Conservation (phyloP, 2,113 vertebrate species). For the Lates calcarifer region DNA sequence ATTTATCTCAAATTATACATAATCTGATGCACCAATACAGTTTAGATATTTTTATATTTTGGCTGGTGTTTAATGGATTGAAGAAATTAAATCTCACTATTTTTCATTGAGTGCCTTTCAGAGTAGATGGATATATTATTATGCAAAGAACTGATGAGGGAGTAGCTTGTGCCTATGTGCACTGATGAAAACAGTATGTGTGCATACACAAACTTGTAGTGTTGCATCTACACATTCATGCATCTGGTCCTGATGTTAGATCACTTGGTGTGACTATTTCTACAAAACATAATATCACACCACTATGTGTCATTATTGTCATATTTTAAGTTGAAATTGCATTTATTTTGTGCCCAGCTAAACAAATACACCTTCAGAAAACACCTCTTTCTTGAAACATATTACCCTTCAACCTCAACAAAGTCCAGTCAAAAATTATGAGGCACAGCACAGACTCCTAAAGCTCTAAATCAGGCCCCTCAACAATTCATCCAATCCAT, state of each 20-base stretch:
- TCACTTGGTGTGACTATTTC: not conserved
- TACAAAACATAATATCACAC: not conserved
- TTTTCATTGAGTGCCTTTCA: no score
- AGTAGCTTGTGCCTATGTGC: no score
- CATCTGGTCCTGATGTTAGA: not conserved
- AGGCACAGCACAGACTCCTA: constrained; percentile 11
- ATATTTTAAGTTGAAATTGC: not conserved
- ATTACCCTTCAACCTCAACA: not conserved
- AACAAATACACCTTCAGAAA: not conserved
- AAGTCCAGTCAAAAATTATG: constrained; percentile 7
- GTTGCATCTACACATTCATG: not conserved
- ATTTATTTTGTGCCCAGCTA: not conserved
- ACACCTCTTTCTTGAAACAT: constrained; percentile 1
- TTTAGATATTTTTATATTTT: no score
- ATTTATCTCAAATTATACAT: no score
- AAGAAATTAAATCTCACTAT: no score
- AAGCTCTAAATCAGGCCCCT: constrained; percentile 35
- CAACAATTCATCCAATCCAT: constrained; percentile 43
- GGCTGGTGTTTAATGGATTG: no score
- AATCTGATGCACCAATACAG: no score
- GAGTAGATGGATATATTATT: no score
- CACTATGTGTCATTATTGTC: not conserved
- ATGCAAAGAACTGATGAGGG: no score
- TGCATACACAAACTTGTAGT: not conserved
- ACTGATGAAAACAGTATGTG: no score